phyloP scores from a whole-genome alignment of 1,140 invertebrate genomes.

The Bilobella aurantiaca region DNA sequence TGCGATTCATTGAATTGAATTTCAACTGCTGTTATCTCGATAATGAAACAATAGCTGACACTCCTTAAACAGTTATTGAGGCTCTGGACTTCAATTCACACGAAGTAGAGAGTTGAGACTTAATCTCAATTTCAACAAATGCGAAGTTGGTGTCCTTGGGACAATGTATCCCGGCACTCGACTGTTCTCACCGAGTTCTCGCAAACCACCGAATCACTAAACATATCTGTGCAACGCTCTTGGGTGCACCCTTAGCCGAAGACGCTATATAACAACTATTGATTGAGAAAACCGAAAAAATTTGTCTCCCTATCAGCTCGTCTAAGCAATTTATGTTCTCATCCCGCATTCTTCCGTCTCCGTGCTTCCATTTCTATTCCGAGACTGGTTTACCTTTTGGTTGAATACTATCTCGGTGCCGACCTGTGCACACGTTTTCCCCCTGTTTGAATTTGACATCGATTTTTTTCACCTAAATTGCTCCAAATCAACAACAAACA shows the following conservation, averaged over 20 bases:
- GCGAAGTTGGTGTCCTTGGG: background rate
- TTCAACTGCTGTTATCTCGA: constrained; percentile 5
- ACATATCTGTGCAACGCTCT: background rate
- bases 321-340: background rate
- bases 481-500: too few relatives aligned
- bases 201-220: background rate
- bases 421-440: too few relatives aligned
- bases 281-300: background rate
- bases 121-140: background rate
- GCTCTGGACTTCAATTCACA: background rate
- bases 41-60: background rate
- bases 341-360: constrained; percentile 11
- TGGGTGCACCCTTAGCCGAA: background rate
- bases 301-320: background rate
- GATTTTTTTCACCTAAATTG: too few relatives aligned
- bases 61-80: background rate
- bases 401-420: too few relatives aligned
- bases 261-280: background rate
- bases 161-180: background rate
- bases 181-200: background rate
- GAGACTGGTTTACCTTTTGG: constrained; percentile 9
- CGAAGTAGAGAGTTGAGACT: background rate
- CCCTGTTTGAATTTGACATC: too few relatives aligned
- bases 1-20: background rate
- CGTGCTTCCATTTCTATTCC: constrained; percentile 5